Evolutionary conservation across 2,113 vertebrate genomes (phyloP).

Genomic region (Suncus etruscus): DNA sequence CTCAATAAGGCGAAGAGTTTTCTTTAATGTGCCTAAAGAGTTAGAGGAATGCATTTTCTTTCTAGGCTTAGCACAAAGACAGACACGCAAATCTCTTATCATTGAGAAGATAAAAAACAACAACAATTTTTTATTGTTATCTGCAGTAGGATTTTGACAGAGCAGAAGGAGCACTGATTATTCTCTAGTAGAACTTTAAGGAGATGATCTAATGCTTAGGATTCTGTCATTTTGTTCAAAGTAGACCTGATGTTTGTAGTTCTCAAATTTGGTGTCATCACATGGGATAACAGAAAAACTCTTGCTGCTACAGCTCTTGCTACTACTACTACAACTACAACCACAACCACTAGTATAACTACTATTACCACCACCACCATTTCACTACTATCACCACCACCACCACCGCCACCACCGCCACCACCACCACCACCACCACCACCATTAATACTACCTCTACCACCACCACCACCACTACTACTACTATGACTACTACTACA

Average conservation of each 20-base stretch:
- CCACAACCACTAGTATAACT: no score
- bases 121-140: slow-evolving; percentile 8
- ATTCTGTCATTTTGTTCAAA: slow-evolving; percentile 36
- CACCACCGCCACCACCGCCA: no score
- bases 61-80: slow-evolving; percentile 28
- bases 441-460: no score
- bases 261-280: no score
- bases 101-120: slow-evolving; percentile 6
- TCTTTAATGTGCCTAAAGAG: slow-evolving; percentile 49
- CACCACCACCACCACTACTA: no score
- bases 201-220: slow-evolving; percentile 1
- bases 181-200: neutral
- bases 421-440: no score
- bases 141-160: neutral
- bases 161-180: neutral
- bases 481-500: no score
- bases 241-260: neutral
- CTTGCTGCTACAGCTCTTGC: no score
- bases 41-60: slow-evolving; percentile 60
- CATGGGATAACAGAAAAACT: no score
- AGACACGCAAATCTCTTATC: slow-evolving; percentile 6
- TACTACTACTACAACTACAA: no score
- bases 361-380: no score
- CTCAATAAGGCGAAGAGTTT: slow-evolving; percentile 41
- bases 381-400: no score